Evolutionary conservation across 2,888 invertebrate genomes (phyloP).

Genomic region (Blomia tropicalis): DNA sequence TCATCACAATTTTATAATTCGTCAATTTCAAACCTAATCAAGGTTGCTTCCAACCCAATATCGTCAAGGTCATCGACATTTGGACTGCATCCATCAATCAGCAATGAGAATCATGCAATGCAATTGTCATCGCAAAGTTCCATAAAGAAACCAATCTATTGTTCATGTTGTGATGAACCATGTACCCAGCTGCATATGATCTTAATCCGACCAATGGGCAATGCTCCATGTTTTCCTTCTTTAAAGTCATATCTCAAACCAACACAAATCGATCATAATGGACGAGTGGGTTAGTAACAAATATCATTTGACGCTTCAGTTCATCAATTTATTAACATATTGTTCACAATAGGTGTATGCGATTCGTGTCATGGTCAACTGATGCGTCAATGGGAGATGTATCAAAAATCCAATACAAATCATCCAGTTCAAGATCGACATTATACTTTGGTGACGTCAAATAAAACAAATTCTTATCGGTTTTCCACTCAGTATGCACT

Average conservation of each 20-base stretch:
- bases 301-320: too few species aligned
- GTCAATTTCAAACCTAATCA: conserved; percentile 5
- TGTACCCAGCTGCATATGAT: conserved; percentile 58
- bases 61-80: background rate
- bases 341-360: conserved; percentile 44
- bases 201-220: conserved; percentile 43
- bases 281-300: conserved; percentile 41
- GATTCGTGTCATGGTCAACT: conserved; percentile 67
- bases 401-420: conserved; percentile 46
- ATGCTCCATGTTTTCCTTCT: conserved; percentile 39
- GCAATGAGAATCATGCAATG: background rate
- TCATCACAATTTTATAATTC: conserved; percentile 1
- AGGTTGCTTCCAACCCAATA: background rate
- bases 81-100: background rate
- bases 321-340: background rate
- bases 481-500: background rate
- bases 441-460: conserved; percentile 47
- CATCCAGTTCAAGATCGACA: conserved; percentile 59
- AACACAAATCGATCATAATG: conserved; percentile 59
- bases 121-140: background rate
- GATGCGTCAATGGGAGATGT: conserved; percentile 69
- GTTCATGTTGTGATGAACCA: conserved; percentile 73
- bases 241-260: conserved; percentile 64
- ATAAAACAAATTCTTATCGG: background rate
- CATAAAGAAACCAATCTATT: conserved; percentile 35